phyloP scores from a whole-genome alignment of 2,888 invertebrate species.

The Anthophora plumipes region DNA sequence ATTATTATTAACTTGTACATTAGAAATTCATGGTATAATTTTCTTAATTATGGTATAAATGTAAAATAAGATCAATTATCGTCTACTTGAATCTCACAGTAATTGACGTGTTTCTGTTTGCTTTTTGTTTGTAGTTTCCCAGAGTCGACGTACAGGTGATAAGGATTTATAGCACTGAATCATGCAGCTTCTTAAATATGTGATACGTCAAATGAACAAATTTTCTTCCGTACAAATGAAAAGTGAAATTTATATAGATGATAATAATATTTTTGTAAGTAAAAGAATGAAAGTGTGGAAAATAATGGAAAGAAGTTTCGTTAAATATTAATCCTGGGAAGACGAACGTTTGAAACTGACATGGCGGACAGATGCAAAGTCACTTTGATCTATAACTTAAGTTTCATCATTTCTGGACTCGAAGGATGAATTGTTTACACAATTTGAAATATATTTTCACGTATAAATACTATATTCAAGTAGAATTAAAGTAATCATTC shows the following conservation, averaged over 20 bases:
- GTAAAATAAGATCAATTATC: background rate
- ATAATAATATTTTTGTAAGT: background rate
- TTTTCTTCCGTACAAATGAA: background rate
- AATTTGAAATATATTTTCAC: no score
- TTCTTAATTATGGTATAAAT: background rate
- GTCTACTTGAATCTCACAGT: background rate
- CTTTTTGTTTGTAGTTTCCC: background rate
- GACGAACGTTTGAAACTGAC: no score
- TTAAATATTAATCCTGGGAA: no score
- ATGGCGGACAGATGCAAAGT: no score
- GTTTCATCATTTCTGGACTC: no score
- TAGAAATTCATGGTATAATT: background rate
- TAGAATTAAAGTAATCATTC: no score
- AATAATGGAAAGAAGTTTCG: no score
- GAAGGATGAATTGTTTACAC: no score
- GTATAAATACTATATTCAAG: no score
- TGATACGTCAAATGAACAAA: background rate
- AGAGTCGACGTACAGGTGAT: background rate
- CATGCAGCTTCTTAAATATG: no score
- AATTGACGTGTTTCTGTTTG: background rate
- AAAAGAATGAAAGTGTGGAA: no score
- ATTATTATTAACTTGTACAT: slow-evolving; percentile 5
- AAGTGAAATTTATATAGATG: background rate
- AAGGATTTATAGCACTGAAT: background rate
- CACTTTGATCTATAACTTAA: no score